These are phyloP conservation scores for Meloe dianella DNA, from an alignment of 2,888 invertebrate genomes.

Conservation along the genomic window DNA sequence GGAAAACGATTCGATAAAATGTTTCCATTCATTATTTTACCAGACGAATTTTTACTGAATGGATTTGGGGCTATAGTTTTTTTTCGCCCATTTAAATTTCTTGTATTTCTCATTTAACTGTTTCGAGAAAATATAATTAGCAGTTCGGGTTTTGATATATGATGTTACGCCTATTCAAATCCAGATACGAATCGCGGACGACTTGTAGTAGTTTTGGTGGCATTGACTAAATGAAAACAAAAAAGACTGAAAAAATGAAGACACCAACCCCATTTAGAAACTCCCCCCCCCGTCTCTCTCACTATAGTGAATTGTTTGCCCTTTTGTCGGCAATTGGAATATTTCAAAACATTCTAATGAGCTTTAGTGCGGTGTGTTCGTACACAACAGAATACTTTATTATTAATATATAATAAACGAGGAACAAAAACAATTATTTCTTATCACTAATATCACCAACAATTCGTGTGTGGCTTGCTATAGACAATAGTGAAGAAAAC, in stretches of 20 bases:
- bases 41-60: conserved; percentile 19
- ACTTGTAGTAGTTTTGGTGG: too few relatives aligned
- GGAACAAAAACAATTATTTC: too few relatives aligned
- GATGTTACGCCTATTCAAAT: conserved; percentile 36
- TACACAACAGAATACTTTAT: too few relatives aligned
- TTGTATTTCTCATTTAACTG: conserved; percentile 2
- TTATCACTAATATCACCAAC: too few relatives aligned
- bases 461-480: background rate
- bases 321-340: conserved; percentile 5
- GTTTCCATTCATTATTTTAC: conserved; percentile 24
- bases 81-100: conserved; percentile 9
- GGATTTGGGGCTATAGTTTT: conserved; percentile 16
- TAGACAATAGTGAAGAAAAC: background rate
- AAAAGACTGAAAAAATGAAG: background rate
- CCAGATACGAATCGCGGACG: conserved; percentile 35
- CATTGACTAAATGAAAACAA: background rate
- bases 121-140: conserved; percentile 16
- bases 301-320: too few relatives aligned
- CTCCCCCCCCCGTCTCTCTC: too few relatives aligned
- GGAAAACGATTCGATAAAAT: conserved; percentile 29
- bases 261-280: background rate
- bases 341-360: background rate
- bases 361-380: background rate
- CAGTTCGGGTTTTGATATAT: conserved; percentile 33
- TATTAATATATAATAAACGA: too few relatives aligned